phyloP scores from a whole-genome alignment of 35 echinoderm and acorn worm genomes.

The Lytechinus pictus region DNA sequence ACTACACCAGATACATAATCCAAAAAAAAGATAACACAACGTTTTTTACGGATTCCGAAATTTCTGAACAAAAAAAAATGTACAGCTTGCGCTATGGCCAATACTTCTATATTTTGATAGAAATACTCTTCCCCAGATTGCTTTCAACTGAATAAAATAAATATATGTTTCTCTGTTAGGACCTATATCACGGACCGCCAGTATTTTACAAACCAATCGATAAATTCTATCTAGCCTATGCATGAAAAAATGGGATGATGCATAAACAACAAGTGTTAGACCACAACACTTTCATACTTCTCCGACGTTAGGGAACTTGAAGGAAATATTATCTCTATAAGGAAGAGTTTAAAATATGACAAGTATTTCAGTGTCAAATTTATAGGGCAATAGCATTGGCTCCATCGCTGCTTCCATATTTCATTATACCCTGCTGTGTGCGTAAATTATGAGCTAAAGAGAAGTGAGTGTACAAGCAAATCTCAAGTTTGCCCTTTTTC shows the following conservation, averaged over 20 bases:
- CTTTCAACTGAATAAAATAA: background rate
- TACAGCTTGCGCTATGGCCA: background rate
- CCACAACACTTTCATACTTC: background rate
- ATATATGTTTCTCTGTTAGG: background rate
- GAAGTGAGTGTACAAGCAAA: background rate
- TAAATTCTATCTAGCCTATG: background rate
- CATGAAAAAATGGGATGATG: background rate
- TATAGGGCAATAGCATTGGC: background rate
- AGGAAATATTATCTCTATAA: slow-evolving; percentile 3
- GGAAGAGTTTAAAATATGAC: background rate
- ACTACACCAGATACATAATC: background rate
- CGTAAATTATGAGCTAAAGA: slow-evolving; percentile 4
- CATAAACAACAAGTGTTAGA: slow-evolving; percentile 23
- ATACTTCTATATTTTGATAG: background rate
- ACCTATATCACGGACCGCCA: slow-evolving; percentile 19
- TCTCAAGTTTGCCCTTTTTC: background rate
- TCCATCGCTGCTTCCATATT: background rate
- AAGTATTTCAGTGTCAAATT: slow-evolving; percentile 6
- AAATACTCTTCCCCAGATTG: too few species aligned
- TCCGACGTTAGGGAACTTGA: background rate
- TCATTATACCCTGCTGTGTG: background rate
- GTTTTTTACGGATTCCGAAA: background rate
- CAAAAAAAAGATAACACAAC: background rate
- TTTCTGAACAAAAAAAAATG: background rate
- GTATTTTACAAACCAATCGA: background rate